Base-by-base conservation (phyloP, 1,140 invertebrate species). In the Venturia canescens region DNA sequence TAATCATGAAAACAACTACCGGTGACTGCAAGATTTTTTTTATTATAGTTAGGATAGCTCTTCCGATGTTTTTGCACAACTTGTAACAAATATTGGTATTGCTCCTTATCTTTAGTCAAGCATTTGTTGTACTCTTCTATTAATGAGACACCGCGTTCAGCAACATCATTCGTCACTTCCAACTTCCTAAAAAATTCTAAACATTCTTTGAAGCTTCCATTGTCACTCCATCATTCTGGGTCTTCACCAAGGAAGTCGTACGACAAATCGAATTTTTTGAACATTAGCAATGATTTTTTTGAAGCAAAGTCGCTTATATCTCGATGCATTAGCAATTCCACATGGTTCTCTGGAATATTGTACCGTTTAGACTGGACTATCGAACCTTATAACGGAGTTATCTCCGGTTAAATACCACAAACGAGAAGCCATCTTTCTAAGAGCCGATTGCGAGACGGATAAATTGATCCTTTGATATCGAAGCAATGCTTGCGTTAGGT, bases 161-260 rank as follows among this genome's bases (percentile, higher is more conserved):
- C 31, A 34, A 34, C 7, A 34, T 3, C 31, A 34, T 34, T 7
- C 3, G 31, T 34, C 3, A 34, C 31, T 34, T 34, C 3, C 3
- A 34, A 34, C 7, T 34, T 34, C 7, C 31, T 7, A 34, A 34
- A 34, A 34, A 34, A 34, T 34, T 34, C 31, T 7, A 34, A 34
- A 7, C 31, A 3, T 34, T 34, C 31, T 34, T 34, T 3, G 31
- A 72, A 82, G 78, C 76, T 71, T 21, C 74, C 31, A 34, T 34
- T 34, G 31, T 34, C 29, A 18, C 27, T 76, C 34, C 74, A 63
- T 67, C 71, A 50, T 48, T 74, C n/a, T 21, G 11, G 57, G 53
- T 80, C 63, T 78, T 84, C 72, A 79, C 82, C 60, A 74, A 83
- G 81, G 85, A 86, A 81, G 21, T 53, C 50, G 60, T 83, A 71